These are phyloP conservation scores for Sphecodes monilicornis DNA, from an alignment of 2,888 invertebrate genomes.

Conservation along the genomic window DNA sequence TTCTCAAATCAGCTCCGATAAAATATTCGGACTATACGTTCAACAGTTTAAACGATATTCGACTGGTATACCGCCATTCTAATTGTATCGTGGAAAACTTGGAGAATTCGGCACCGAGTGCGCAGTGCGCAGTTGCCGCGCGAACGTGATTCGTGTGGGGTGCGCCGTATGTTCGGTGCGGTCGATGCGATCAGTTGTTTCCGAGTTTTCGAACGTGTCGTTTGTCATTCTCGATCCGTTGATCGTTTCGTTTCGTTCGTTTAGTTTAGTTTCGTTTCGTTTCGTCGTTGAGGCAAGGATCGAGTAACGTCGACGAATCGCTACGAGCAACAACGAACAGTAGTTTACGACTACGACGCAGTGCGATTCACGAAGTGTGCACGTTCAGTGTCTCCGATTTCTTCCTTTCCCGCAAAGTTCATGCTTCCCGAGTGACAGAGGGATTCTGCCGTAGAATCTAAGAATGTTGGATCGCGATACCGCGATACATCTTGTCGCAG, in stretches of 20 bases:
- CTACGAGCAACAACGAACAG: neutral
- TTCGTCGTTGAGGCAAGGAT: neutral
- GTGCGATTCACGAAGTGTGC: constrained; percentile 26
- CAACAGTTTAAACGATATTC: neutral
- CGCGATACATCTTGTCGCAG: constrained; percentile 96
- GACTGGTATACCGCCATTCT: neutral
- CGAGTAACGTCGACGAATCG: neutral
- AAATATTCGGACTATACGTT: neutral
- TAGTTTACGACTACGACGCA: neutral
- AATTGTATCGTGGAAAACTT: neutral
- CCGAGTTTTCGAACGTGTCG: constrained; percentile 56
- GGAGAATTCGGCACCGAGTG: neutral
- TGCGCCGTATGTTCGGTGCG: constrained; percentile 23
- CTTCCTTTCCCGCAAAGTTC: constrained; percentile 20
- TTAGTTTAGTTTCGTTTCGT: neutral
- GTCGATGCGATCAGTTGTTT: constrained; percentile 76
- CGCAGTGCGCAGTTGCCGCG: neutral
- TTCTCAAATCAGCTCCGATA: neutral
- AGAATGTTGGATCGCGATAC: constrained; percentile 93
- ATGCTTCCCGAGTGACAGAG: constrained; percentile 55
- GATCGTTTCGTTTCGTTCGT: neutral
- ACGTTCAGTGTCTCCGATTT: constrained; percentile 23
- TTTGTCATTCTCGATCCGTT: constrained; percentile 8
- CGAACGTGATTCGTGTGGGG: neutral
- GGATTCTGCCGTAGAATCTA: constrained; percentile 29